Evolutionary conservation across 2,113 vertebrate species (phyloP).

Genomic region (Tenebrosternarchus preto): DNA sequence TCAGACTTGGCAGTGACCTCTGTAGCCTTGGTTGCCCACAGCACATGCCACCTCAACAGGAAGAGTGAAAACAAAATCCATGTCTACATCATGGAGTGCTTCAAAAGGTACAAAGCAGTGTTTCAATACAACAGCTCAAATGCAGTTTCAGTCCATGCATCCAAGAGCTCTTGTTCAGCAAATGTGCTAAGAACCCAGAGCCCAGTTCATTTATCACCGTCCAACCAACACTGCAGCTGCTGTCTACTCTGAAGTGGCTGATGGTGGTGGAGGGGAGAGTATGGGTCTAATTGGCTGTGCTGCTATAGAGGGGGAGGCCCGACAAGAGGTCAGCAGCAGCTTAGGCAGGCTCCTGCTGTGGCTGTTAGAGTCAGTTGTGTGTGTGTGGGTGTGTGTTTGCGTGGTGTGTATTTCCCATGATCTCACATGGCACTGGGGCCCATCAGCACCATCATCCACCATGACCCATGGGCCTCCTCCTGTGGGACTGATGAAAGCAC

Average conservation of each 20-base stretch:
- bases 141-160: background rate
- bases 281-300: constrained; percentile 37
- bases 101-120: background rate
- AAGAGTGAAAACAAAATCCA: background rate
- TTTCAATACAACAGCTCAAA: background rate
- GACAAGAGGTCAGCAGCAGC: constrained; percentile 43
- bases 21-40: constrained; percentile 7
- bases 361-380: constrained; percentile 62
- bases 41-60: constrained; percentile 22
- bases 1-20: constrained; percentile 10
- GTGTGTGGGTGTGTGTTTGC: constrained; percentile 31
- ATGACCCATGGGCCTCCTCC: constrained; percentile 50
- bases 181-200: background rate
- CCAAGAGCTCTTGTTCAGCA: constrained; percentile 25
- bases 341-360: constrained; percentile 51
- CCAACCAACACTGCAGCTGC: background rate
- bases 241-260: background rate
- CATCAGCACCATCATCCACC: constrained; percentile 55
- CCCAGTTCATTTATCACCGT: constrained; percentile 29
- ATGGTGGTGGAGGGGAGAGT: constrained; percentile 23
- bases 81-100: background rate
- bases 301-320: constrained; percentile 41
- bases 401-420: constrained; percentile 67
- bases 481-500: constrained; percentile 46
- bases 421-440: constrained; percentile 68